These are phyloP conservation scores for Dolichopus griseipennis DNA, from an alignment of 2,888 invertebrate genomes.

Conservation along the genomic window DNA sequence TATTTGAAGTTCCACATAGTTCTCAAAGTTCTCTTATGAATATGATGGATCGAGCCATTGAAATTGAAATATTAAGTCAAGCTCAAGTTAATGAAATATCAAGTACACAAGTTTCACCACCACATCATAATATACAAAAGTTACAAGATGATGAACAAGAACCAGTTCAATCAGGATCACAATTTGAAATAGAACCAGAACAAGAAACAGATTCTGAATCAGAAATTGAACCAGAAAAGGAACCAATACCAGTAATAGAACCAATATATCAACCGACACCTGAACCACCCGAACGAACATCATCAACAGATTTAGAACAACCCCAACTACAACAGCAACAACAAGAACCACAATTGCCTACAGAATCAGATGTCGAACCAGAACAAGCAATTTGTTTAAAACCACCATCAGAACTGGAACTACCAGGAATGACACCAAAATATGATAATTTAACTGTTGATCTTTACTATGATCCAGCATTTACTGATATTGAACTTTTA, in stretches of 20 bases:
- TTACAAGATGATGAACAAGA: background rate
- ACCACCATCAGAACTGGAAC: too few species aligned
- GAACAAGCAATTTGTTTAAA: too few species aligned
- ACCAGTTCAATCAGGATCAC: background rate
- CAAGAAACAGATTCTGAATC: background rate
- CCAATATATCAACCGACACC: too few species aligned
- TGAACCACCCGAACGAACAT: too few species aligned
- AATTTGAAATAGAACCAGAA: background rate
- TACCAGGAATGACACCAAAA: background rate
- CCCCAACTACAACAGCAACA: too few species aligned
- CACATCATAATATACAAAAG: background rate
- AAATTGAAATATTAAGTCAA: constrained; percentile 3
- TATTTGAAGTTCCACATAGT: background rate
- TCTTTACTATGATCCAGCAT: background rate
- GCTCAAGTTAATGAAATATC: background rate
- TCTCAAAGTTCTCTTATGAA: background rate
- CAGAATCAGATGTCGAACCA: too few species aligned
- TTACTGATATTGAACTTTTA: constrained; percentile 1
- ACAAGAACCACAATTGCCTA: too few species aligned
- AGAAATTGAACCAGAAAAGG: background rate
- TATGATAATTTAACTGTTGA: background rate
- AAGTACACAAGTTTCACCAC: background rate
- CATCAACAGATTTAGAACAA: too few species aligned
- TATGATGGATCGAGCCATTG: background rate
- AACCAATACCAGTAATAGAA: background rate